phyloP scores from a whole-genome alignment of 2,113 vertebrate species.

The Pollachius pollachius region DNA sequence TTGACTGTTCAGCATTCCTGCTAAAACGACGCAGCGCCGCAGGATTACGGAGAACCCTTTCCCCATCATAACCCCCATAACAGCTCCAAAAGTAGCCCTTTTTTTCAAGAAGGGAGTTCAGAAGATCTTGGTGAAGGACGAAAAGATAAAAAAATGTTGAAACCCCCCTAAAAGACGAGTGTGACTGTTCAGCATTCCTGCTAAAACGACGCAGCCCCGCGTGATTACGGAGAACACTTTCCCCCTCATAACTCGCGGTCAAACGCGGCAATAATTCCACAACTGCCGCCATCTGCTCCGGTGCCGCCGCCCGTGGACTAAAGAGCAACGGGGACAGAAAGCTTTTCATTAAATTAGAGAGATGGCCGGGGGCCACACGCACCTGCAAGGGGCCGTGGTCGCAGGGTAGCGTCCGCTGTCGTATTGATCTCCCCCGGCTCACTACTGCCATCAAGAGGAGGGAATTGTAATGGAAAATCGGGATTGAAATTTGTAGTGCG shows the following conservation, averaged over 20 bases:
- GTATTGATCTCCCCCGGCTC: slow-evolving; percentile 27
- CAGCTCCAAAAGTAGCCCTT: too few relatives aligned
- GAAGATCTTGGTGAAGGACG: neutral
- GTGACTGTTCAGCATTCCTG: slow-evolving; percentile 2
- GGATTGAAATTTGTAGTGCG: slow-evolving; percentile 1
- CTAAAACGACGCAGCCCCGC: slow-evolving; percentile 21
- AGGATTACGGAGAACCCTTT: slow-evolving; percentile 41
- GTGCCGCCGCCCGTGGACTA: slow-evolving; percentile 31
- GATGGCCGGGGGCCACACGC: slow-evolving; percentile 32
- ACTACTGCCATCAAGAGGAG: slow-evolving; percentile 62
- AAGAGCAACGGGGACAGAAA: slow-evolving; percentile 48
- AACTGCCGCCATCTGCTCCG: slow-evolving; percentile 55
- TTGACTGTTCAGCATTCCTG: slow-evolving; percentile 2
- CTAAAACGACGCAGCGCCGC: slow-evolving; percentile 21
- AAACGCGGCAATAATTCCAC: slow-evolving; percentile 48
- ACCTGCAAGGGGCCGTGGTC: slow-evolving; percentile 26
- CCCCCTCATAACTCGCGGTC: slow-evolving; percentile 41
- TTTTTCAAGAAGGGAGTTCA: neutral
- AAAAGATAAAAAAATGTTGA: neutral
- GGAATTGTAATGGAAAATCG: neutral
- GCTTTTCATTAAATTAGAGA: slow-evolving; percentile 65
- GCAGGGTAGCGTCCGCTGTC: neutral
- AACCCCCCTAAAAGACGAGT: neutral
- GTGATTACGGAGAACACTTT: slow-evolving; percentile 41
- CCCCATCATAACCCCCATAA: slow-evolving; percentile 25